Evolutionary conservation across 2,113 vertebrate genomes (phyloP), one percentile per base, ranked within the genome.

Genomic region (Manacus vitellinus): DNA sequence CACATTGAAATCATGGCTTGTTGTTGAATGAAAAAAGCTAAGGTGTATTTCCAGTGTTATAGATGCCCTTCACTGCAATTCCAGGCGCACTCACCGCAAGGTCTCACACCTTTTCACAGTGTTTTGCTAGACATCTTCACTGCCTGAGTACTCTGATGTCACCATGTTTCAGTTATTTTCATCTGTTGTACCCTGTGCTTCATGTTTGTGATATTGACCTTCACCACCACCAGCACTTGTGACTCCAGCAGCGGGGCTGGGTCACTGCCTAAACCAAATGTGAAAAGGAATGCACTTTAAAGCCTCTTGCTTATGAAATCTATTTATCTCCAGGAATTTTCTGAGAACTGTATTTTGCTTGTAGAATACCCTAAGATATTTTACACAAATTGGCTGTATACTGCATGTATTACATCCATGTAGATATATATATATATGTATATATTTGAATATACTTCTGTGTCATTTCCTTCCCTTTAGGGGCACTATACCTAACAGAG

Each of bases 31-130:
- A 46, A 54, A 66, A 89, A 33, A 58, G 10, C 8, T 9, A 5
- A n/a, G 33, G 9, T 85, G 10, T 66, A 68, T 74, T 46, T 28
- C 37, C 37, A 31, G 46, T 24, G 58, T 44, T 61, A 24, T 0
- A 2, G 24, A 8, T 85, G 22, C 28, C 49, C 30, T 58, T 68
- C 1, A 1, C 7, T 58, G 10, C 46, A 66, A 41, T 67, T 67
- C 52, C 4, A 7, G 15, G 39, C 3, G 1, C 6, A 5, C 23
- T 59, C 0, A 0, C 23, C n/a, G 21, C 43, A n/a, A 39, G 39
- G 28, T 70, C 58, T 83, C 30, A 61, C 12, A 51, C 3, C 11
- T 51, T 63, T 78, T 70, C 47, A 31, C 31, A 22, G 33, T 67
- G n/a, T 63, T 91, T 88, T 66, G 10, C 17, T 47, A 20, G n/a